Evolutionary conservation across 2,888 invertebrate genomes (phyloP).

Genomic region (Endotricha flammealis): DNA sequence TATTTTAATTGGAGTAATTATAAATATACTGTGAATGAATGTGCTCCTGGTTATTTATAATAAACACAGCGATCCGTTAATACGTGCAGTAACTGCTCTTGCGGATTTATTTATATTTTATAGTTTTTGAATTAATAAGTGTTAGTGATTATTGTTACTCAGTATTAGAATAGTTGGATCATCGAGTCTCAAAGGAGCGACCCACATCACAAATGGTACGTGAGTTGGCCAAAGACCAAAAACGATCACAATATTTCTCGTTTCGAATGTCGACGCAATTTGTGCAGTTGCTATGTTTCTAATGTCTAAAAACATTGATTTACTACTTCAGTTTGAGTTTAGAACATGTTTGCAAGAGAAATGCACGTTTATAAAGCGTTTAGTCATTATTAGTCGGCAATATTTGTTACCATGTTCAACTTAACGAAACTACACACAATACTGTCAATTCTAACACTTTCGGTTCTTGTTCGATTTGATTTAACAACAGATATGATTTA

Average conservation of each 20-base stretch:
- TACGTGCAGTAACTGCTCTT: neutral
- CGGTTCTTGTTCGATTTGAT: constrained; percentile 11
- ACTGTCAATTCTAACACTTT: constrained; percentile 17
- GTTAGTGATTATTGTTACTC: neutral
- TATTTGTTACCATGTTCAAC: neutral
- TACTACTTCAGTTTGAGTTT: constrained; percentile 10
- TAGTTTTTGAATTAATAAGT: neutral
- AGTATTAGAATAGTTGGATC: neutral
- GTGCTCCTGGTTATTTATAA: neutral
- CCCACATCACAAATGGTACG: constrained; percentile 42
- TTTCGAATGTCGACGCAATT: constrained; percentile 27
- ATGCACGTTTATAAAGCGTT: too few relatives aligned
- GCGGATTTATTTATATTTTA: neutral
- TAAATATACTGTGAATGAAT: neutral
- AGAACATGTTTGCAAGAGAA: too few relatives aligned
- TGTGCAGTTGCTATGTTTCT: constrained; percentile 13
- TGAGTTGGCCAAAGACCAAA: constrained; percentile 62
- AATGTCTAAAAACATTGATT: constrained; percentile 9
- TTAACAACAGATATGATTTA: too few relatives aligned
- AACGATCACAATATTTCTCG: constrained; percentile 35
- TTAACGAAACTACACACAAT: constrained; percentile 3
- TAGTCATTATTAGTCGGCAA: neutral
- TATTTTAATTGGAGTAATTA: constrained; percentile 2
- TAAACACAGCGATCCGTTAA: neutral
- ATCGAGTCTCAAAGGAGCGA: constrained; percentile 19